Conservation (phyloP, 2,113 vertebrate genomes). For the Numenius arquata region DNA sequence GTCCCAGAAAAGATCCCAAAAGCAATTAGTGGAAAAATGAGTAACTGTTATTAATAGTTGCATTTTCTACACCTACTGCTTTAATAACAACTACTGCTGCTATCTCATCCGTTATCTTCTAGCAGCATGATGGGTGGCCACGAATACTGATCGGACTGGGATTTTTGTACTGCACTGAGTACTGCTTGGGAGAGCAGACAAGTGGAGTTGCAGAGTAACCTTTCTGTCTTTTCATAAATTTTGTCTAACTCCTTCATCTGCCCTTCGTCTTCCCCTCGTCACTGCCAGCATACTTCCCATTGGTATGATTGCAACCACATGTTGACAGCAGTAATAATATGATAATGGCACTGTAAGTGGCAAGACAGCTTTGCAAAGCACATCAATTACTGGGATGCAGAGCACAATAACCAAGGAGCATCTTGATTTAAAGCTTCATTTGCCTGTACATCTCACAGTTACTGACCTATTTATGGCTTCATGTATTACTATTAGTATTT, state of each 20-base stretch:
- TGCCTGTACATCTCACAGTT: neutral
- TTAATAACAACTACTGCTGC: neutral
- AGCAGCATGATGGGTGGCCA: neutral
- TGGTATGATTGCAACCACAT: fast-evolving
- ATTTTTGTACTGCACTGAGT: neutral
- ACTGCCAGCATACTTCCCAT: neutral
- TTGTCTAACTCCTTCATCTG: neutral
- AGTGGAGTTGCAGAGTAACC: neutral
- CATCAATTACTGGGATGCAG: neutral
- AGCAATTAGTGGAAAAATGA: neutral
- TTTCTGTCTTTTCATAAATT: neutral
- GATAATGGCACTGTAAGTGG: fast-evolving
- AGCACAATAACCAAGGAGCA: neutral
- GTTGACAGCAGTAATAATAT: neutral
- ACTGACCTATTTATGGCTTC: neutral
- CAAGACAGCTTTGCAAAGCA: neutral
- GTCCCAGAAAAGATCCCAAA: neutral
- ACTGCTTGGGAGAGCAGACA: neutral
- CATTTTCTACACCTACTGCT: neutral
- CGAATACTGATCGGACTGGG: fast-evolving
- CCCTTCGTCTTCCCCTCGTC: neutral
- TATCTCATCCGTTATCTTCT: neutral
- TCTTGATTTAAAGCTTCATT: neutral
- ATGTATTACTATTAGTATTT: neutral
- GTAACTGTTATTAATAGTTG: neutral